These are phyloP conservation scores for Zootoca vivipara DNA, from an alignment of 2,113 vertebrate genomes.

Conservation along the genomic window DNA sequence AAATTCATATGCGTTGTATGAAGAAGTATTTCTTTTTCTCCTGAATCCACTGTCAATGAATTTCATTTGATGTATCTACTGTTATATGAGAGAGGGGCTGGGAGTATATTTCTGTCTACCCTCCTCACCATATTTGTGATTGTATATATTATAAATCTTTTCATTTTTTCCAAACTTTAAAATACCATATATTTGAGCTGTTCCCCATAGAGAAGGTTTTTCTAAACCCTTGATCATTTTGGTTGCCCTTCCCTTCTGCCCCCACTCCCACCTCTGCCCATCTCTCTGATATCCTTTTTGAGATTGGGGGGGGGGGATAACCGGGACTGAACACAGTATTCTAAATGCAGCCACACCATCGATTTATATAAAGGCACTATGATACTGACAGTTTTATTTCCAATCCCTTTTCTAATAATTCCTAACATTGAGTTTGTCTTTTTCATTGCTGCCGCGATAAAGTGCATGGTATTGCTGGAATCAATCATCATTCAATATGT, in stretches of 20 bases:
- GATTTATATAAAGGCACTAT: not conserved
- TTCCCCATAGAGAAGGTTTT: not conserved
- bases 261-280: too few species aligned
- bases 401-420: not conserved
- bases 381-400: not conserved
- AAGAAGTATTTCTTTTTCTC: not conserved
- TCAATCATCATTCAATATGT: not conserved
- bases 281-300: not conserved
- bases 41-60: not conserved
- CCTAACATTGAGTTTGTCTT: not conserved
- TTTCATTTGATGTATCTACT: not conserved
- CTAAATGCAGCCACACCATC: not conserved
- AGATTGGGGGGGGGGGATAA: not conserved
- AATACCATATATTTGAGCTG: not conserved
- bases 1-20: not conserved
- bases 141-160: not conserved
- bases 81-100: not conserved
- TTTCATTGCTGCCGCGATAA: not conserved
- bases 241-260: not conserved
- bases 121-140: not conserved
- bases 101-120: not conserved
- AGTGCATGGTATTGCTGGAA: slow-evolving; percentile 1
- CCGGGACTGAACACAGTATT: not conserved
- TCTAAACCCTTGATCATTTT: not conserved
- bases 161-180: not conserved